A percentile compares a stretch with the other conserved stretches of the same genome.
These are phyloP conservation scores for Parapristionchus giblindavisi DNA, from an alignment of 2,888 invertebrate genomes.

Conservation along the genomic window DNA sequence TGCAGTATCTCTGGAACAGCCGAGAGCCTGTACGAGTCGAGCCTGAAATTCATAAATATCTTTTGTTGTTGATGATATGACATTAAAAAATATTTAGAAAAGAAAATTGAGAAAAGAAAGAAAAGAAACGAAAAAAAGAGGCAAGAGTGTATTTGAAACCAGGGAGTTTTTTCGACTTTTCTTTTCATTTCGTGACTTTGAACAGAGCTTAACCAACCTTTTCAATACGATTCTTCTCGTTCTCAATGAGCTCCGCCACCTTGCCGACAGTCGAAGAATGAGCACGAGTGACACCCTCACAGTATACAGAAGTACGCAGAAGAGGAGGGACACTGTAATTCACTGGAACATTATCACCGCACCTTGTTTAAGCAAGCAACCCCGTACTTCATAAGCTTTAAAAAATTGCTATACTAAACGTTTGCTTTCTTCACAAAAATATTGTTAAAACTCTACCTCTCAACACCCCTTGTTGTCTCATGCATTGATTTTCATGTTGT, in stretches of 20 bases:
- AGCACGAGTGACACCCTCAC: conserved; percentile 32
- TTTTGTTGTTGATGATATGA: too few relatives aligned
- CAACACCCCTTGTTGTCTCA: too few relatives aligned
- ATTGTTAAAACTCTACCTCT: too few relatives aligned
- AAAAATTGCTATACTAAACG: too few relatives aligned
- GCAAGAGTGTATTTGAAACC: neutral
- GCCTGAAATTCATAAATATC: neutral
- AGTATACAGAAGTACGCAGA: conserved; percentile 8
- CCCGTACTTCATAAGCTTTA: too few relatives aligned
- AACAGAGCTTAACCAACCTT: too few relatives aligned
- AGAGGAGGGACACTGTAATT: conserved; percentile 25
- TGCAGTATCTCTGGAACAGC: conserved; percentile 6
- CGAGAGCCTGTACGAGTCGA: conserved; percentile 11
- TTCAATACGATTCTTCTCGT: conserved; percentile 13
- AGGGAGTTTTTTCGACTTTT: neutral
- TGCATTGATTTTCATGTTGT: too few relatives aligned
- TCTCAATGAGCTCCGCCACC: conserved; percentile 21
- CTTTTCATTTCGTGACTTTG: too few relatives aligned
- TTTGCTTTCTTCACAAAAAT: too few relatives aligned
- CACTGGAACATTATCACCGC: neutral
- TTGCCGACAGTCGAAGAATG: neutral
- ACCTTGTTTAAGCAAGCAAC: too few relatives aligned
- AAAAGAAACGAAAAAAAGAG: neutral
- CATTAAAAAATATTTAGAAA: too few relatives aligned
- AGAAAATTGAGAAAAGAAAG: neutral